These are phyloP conservation scores for Campoletis sonorensis DNA, from an alignment of 1,140 invertebrate species.

Conservation along the genomic window DNA sequence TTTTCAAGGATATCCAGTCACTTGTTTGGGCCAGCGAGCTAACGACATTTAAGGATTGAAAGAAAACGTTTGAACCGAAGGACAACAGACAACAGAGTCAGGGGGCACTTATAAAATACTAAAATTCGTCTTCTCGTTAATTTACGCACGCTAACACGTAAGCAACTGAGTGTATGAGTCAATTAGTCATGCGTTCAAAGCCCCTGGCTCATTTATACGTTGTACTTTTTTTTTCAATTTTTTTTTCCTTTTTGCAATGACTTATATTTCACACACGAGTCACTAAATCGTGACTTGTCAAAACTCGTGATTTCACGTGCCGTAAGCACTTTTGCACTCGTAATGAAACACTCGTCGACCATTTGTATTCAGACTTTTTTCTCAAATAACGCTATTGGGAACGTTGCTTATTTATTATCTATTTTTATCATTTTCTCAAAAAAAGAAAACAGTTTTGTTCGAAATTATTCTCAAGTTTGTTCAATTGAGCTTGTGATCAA, in stretches of 20 bases:
- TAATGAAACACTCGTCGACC: neutral
- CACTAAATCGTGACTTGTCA: neutral
- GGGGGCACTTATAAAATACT: neutral
- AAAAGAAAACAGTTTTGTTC: too few relatives aligned
- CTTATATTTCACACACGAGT: conserved; percentile 2
- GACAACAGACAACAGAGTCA: conserved; percentile 8
- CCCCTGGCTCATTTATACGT: neutral
- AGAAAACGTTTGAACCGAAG: conserved; percentile 42
- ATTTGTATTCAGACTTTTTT: neutral
- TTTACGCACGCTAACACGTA: neutral
- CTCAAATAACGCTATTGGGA: conserved; percentile 1
- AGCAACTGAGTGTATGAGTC: neutral
- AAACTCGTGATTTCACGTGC: neutral
- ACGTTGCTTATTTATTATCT: too few relatives aligned
- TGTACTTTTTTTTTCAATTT: neutral
- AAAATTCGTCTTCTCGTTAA: conserved; percentile 1
- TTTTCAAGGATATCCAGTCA: conserved; percentile 66
- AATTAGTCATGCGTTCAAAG: conserved; percentile 30
- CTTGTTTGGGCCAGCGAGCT: conserved; percentile 10
- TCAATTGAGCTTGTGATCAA: too few relatives aligned
- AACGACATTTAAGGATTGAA: conserved; percentile 38
- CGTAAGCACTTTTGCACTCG: neutral
- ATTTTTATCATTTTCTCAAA: too few relatives aligned
- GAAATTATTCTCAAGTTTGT: too few relatives aligned
- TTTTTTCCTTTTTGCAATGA: neutral